Evolutionary conservation across 2,888 invertebrate genomes (phyloP), one percentile per base, ranked within the genome.

Genomic region (Cabera pusaria): DNA sequence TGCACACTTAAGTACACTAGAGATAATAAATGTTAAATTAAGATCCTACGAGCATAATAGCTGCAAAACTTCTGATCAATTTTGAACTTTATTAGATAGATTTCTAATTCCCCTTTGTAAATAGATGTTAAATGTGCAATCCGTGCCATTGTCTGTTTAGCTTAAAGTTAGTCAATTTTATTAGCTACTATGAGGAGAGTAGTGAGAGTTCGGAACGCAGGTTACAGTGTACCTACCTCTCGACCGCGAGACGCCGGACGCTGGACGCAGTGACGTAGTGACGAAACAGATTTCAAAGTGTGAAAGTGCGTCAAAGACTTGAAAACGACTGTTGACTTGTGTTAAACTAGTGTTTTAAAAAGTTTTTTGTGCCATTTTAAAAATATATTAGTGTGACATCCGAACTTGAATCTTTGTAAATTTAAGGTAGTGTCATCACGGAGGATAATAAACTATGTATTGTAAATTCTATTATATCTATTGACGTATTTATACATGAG

Each of bases 311-410:
- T 69, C 55, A 49, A 64, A 76, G 69, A 83, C 77, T 76, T 68
- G 59, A 59, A 69, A 73, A 64, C 61, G 74, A 86, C 85, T 82
- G 86, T 84, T 86, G 80, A 85, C 72, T 81, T 86, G 87, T 85
- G 86, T 87, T 88, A 28, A 34, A 49, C 38, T 52, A 88, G 88
- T 87, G 87, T 86, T 86, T 75, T 81, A 85, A 85, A 77, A 84
- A 75, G 81, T 85, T 70, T 86, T 87, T 88, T 88, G 88, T 88
- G 88, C 88, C 88, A 88, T 88, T 87, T 86, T 77, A 86, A 86
- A 78, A 81, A 73, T 81, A 81, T 80, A 71, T 70, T 78, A 86
- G 86, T 80, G 85, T 81, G 88, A 88, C 88, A 88, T 88, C 88
- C 88, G 86, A 86, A 86, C 88, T 87, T 83, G 85, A 86, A 85